Evolutionary conservation across 30 jellyfish, hydroid and myxozoan species (phyloP).

Genomic region (Hydractinia echinata): DNA sequence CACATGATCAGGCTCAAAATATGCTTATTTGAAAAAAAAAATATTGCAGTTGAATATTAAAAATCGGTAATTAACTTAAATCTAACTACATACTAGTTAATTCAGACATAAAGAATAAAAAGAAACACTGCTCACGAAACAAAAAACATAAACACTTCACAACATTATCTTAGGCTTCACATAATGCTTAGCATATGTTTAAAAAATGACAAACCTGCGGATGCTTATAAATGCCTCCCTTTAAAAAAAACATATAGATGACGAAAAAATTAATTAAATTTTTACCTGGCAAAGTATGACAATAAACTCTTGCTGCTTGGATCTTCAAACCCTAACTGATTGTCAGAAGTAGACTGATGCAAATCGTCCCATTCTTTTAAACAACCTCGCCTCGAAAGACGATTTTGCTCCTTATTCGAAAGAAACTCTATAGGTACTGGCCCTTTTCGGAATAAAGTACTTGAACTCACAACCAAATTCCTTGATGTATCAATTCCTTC

Average conservation of each 20-base stretch:
- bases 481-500: conserved; percentile 20
- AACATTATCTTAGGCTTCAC: too few species aligned
- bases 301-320: conserved; percentile 59
- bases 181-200: too few species aligned
- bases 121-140: neutral
- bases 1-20: too few species aligned
- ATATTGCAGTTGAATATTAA: too few species aligned
- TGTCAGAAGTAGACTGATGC: neutral
- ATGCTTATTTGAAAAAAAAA: too few species aligned
- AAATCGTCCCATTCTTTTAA: conserved; percentile 25
- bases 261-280: too few species aligned
- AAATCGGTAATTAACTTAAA: too few species aligned
- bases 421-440: conserved; percentile 49
- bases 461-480: conserved; percentile 18
- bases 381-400: conserved; percentile 24
- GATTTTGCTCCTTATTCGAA: conserved; percentile 26
- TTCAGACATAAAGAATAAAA: neutral
- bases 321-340: neutral
- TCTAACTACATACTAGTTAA: too few species aligned
- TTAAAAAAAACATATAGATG: too few species aligned
- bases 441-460: conserved; percentile 37
- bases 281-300: conserved; percentile 50
- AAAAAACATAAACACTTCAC: too few species aligned
- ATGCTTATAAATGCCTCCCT: too few species aligned
- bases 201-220: too few species aligned